Evolutionary conservation across 2,113 vertebrate species (phyloP).

Genomic region (Oncorhynchus clarkii): DNA sequence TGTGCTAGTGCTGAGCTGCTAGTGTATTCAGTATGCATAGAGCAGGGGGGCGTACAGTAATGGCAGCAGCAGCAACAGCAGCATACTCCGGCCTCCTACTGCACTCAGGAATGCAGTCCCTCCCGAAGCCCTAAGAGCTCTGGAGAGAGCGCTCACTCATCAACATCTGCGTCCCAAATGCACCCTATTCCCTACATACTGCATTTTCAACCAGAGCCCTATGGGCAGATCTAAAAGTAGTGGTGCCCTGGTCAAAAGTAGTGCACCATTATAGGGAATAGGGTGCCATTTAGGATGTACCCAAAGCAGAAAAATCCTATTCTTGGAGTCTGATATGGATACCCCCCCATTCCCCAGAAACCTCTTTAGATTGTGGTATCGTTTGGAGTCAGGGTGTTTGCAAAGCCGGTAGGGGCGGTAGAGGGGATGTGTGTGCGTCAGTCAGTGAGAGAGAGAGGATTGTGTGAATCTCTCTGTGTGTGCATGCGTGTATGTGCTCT

Average conservation of each 20-base stretch:
- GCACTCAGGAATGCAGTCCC: slow-evolving; percentile 62
- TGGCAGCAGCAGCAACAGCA: slow-evolving; percentile 33
- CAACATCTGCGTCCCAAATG: no score
- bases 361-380: not conserved
- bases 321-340: no score
- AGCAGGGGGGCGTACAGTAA: slow-evolving; percentile 45
- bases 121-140: no score
- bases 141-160: no score
- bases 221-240: not conserved
- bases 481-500: not conserved
- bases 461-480: not conserved
- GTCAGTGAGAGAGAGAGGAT: slow-evolving; percentile 11
- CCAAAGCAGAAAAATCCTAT: no score
- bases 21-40: slow-evolving; percentile 8
- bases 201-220: no score
- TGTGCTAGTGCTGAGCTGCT: not conserved
- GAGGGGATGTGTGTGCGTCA: not conserved
- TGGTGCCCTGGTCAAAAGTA: not conserved
- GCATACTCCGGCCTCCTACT: slow-evolving; percentile 68
- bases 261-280: not conserved
- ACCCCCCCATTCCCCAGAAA: not conserved
- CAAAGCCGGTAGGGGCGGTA: no score
- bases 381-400: not conserved
- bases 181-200: no score
- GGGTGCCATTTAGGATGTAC: no score